Evolutionary conservation across 2,113 vertebrate genomes (phyloP), one percentile per base, ranked within the genome.

Genomic region (Chroicocephalus ridibundus): DNA sequence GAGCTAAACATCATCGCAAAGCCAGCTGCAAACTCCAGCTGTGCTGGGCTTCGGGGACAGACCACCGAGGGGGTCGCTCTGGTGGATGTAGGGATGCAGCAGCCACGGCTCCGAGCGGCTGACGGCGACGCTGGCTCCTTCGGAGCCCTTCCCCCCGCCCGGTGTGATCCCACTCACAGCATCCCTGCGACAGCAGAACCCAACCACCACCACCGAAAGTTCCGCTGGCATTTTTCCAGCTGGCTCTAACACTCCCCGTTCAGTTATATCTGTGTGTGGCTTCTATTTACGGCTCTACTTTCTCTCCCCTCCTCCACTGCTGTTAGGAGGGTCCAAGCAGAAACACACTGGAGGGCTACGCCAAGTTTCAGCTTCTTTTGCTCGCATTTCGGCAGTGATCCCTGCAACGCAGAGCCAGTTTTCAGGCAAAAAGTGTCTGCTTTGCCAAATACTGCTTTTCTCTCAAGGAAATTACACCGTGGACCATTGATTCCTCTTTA

Each of bases 391-490:
- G 6, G 3, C 89, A 57, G 44, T 0, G 20, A 32, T 3, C n/a
- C 2, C 9, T 12, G 82, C 86, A 26, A 5, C 1, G 75, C 19
- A 8, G 79, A 36, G 36, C 21, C n/a, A 4, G 15, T 54, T 40
- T 31, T 13, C 32, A 54, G 40, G 38, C 12, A 27, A 24, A 27
- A 20, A 1, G 2, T 5, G 36, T 54, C 66, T 44, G 38, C 89
- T 72, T 66, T 51, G 58, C 62, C 34, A 61, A 42, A 47, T 1
- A 6, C 19, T 4, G 8, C 16, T 68, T 15, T 77, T 27, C 40
- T 13, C 55, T 15, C 11, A 8, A n/a, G 26, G 46, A 64, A 76
- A 88, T 16, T 1, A 21, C 17, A 10, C 47, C 0, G 2, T 6
- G 17, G 40, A 19, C 8, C 65, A 25, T 2, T 4, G 15, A 2